Conservation (phyloP, 64 coral and sea anemone genomes). For the Montipora efflorescens region DNA sequence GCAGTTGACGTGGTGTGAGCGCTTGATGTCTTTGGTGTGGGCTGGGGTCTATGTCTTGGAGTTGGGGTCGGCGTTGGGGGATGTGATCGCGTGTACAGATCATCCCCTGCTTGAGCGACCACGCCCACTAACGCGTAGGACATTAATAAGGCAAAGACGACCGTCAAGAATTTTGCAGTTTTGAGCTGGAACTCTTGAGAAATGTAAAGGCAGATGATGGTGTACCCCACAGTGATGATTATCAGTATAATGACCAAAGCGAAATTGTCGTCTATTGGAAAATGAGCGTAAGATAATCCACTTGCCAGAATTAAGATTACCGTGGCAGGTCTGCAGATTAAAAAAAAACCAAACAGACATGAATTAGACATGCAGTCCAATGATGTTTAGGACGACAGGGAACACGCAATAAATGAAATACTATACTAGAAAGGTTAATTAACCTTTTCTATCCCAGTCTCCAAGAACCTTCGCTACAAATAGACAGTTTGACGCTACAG, state of each 20-base stretch:
- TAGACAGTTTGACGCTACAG: too few species aligned
- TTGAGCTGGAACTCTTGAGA: conserved; percentile 88
- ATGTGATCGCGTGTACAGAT: conserved; percentile 23
- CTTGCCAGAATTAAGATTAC: conserved; percentile 88
- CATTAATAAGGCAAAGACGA: conserved; percentile 90
- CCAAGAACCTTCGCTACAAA: too few species aligned
- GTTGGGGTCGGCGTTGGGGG: neutral
- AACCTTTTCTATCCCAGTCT: too few species aligned
- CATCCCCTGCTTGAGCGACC: conserved; percentile 68
- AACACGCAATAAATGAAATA: too few species aligned
- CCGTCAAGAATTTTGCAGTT: conserved; percentile 75
- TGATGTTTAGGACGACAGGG: too few species aligned
- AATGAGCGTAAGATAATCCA: conserved; percentile 60
- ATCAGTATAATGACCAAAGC: conserved; percentile 38
- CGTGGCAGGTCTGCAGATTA: conserved; percentile 84
- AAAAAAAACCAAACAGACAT: neutral
- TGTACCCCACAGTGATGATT: conserved; percentile 69
- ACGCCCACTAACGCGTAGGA: conserved; percentile 75
- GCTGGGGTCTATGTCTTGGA: neutral
- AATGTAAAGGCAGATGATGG: conserved; percentile 76
- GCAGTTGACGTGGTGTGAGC: too few species aligned
- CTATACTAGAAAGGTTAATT: too few species aligned
- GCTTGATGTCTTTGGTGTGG: neutral
- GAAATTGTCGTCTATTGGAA: neutral
- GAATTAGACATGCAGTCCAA: neutral